These are phyloP conservation scores for Petroica traversi DNA, from an alignment of 2,113 vertebrate species.

Conservation along the genomic window DNA sequence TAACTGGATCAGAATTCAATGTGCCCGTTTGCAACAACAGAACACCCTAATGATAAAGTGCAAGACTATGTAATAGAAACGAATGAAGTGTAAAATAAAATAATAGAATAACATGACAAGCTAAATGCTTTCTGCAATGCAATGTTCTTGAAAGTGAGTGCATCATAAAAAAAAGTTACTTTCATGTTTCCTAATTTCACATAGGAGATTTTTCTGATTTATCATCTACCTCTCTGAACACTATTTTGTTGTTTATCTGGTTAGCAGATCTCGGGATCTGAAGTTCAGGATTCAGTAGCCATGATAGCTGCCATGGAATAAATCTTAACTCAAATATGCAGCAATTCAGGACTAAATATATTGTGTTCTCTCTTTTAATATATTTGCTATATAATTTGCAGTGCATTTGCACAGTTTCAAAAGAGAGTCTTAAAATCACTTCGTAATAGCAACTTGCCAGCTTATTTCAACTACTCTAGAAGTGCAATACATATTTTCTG, in stretches of 20 bases:
- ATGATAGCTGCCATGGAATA: not conserved
- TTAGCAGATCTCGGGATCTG: not conserved
- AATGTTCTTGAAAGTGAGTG: slow-evolving; percentile 20
- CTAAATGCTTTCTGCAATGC: slow-evolving; percentile 49
- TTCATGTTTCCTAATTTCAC: slow-evolving; percentile 48
- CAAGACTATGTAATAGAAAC: slow-evolving; percentile 66
- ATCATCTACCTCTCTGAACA: not conserved
- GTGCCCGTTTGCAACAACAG: slow-evolving; percentile 53
- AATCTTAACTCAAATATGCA: not conserved
- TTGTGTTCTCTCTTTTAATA: not conserved
- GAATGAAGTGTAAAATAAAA: slow-evolving; percentile 74
- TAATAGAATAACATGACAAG: slow-evolving; percentile 69
- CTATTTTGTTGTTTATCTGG: not conserved
- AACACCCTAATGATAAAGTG: slow-evolving; percentile 63
- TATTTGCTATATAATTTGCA: not conserved
- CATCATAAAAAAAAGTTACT: slow-evolving; percentile 8
- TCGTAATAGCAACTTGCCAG: not conserved
- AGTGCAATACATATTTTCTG: not conserved
- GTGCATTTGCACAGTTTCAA: not conserved
- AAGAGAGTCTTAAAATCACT: not conserved
- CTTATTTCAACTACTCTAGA: not conserved
- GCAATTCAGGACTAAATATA: not conserved
- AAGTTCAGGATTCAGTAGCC: slow-evolving; percentile 1
- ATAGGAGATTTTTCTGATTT: not conserved
- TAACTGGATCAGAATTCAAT: slow-evolving; percentile 41